These are phyloP conservation scores for Rhyacophila brunnea DNA, from an alignment of 1,140 invertebrate genomes.

Conservation along the genomic window DNA sequence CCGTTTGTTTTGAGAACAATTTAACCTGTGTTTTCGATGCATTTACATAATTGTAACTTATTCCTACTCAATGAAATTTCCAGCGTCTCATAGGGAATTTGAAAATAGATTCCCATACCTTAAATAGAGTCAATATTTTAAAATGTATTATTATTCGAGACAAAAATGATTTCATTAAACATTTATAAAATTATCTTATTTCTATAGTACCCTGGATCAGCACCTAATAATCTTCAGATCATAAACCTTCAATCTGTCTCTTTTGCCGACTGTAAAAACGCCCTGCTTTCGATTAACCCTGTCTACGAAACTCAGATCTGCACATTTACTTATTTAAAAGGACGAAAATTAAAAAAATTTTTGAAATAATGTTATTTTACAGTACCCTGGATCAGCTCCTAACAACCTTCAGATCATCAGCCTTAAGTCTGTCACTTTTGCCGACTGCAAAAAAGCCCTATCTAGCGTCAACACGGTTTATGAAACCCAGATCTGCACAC, in stretches of 20 bases:
- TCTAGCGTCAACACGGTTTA: slow-evolving; percentile 38
- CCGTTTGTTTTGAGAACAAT: neutral
- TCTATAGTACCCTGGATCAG: slow-evolving; percentile 43
- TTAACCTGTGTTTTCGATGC: no score
- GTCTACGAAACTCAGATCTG: slow-evolving; percentile 55
- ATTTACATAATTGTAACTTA: no score
- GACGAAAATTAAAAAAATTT: no score
- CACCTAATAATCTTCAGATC: slow-evolving; percentile 47
- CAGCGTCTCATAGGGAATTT: no score
- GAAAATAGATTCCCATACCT: no score
- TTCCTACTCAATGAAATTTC: no score
- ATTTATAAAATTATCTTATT: neutral
- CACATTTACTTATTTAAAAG: no score
- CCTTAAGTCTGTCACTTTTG: slow-evolving; percentile 43
- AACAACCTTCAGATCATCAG: slow-evolving; percentile 49
- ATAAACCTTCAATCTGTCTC: slow-evolving; percentile 46
- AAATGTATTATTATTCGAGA: no score
- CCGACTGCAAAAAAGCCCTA: slow-evolving; percentile 40
- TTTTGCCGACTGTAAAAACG: slow-evolving; percentile 40
- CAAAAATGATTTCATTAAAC: no score
- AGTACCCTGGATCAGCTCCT: slow-evolving; percentile 46
- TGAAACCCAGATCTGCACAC: slow-evolving; percentile 58
- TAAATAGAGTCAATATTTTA: no score
- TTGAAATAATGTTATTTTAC: slow-evolving; percentile 9
- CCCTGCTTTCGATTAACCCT: slow-evolving; percentile 37